A percentile compares a stretch with the other conserved stretches of the same genome.
Evolutionary conservation across 2,113 vertebrate genomes (phyloP).

Genomic region (Tychaedon coryphoeus): DNA sequence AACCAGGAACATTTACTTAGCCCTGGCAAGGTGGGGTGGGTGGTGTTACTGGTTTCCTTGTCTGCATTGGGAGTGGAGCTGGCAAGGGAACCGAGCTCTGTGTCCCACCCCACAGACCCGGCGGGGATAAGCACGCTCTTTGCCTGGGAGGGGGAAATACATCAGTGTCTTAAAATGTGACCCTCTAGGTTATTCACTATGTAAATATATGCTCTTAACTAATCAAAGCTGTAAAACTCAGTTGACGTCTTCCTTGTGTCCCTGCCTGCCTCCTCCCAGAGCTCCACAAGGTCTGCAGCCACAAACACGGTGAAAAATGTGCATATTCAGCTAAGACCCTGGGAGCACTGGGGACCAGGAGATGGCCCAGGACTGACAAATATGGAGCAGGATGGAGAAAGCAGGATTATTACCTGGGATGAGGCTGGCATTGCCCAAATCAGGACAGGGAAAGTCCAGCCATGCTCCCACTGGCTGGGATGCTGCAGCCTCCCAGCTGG

Average conservation of each 20-base stretch:
- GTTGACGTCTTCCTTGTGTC: background rate
- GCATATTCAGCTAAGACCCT: background rate
- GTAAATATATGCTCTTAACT: background rate
- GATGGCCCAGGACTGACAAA: background rate
- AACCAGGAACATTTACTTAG: background rate
- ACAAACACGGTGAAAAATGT: background rate
- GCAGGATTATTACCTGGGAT: background rate
- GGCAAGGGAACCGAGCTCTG: background rate
- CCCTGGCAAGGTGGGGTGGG: background rate
- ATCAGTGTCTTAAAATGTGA: background rate
- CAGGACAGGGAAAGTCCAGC: background rate
- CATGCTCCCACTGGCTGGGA: background rate
- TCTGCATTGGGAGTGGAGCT: background rate
- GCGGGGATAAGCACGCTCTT: accelerated
- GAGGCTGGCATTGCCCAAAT: background rate
- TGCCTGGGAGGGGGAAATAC: background rate
- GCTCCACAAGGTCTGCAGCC: background rate
- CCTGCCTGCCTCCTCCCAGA: background rate
- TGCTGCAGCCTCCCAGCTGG: background rate
- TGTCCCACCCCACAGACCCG: accelerated
- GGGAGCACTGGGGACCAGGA: background rate
- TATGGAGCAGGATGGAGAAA: background rate
- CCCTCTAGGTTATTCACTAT: background rate
- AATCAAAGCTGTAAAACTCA: background rate
- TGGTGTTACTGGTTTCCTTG: background rate